phyloP scores from a whole-genome alignment of 2,113 vertebrate species.

The Dermatemys mawii region DNA sequence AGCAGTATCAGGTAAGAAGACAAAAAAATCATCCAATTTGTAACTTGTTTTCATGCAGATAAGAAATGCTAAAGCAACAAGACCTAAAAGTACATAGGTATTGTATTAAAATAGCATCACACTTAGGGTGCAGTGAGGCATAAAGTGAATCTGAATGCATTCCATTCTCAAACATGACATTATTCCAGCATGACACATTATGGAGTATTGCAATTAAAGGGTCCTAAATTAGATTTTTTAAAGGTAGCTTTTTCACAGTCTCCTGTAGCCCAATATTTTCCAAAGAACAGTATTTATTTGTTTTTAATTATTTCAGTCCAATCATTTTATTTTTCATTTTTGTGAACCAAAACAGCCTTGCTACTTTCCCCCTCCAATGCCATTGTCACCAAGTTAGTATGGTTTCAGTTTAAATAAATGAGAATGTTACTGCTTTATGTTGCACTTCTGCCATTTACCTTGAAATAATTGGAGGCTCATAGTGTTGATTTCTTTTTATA shows the following conservation, averaged over 20 bases:
- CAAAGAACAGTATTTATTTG: slow-evolving; percentile 44
- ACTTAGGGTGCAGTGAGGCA: slow-evolving; percentile 65
- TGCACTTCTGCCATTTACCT: neutral
- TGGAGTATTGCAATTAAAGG: slow-evolving; percentile 56
- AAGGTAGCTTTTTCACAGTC: neutral
- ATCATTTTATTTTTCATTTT: neutral
- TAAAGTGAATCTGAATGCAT: slow-evolving; percentile 50
- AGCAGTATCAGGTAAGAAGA: slow-evolving; percentile 12
- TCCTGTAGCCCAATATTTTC: slow-evolving; percentile 57
- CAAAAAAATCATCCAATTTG: slow-evolving; percentile 44
- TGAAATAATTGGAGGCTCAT: neutral
- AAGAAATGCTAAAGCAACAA: slow-evolving; percentile 65
- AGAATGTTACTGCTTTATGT: neutral
- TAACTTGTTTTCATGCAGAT: slow-evolving; percentile 64
- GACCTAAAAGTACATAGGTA: slow-evolving; percentile 65
- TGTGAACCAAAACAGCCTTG: neutral
- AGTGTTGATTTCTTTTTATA: neutral
- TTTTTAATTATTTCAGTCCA: slow-evolving; percentile 33
- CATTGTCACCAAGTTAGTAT: neutral
- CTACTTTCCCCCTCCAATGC: neutral
- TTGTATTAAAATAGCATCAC: slow-evolving; percentile 67
- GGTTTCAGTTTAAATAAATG: neutral
- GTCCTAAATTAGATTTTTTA: slow-evolving; percentile 60
- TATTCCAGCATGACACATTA: slow-evolving; percentile 64
- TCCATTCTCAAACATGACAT: slow-evolving; percentile 49